Conservation (phyloP, 2,113 vertebrate species). For the Burhinus oedicnemus region DNA sequence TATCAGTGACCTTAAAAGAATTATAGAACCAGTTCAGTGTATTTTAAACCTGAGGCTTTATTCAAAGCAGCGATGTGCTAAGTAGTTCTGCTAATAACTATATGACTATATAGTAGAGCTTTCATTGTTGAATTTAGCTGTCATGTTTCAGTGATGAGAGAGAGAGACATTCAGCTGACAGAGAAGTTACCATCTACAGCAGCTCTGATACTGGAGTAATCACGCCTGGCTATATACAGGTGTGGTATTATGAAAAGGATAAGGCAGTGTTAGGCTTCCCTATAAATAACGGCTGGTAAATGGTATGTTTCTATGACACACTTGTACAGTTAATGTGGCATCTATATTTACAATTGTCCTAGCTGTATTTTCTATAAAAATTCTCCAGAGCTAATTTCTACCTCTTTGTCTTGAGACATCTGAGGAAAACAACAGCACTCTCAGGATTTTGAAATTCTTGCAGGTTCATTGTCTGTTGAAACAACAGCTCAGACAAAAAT, state of each 20-base stretch:
- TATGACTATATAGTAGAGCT: neutral
- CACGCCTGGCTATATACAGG: neutral
- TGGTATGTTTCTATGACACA: neutral
- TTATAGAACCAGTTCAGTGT: neutral
- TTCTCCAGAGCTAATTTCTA: neutral
- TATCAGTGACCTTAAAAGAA: conserved; percentile 30
- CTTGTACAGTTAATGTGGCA: neutral
- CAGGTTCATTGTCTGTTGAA: neutral
- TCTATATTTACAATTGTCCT: neutral
- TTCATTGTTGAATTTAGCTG: neutral
- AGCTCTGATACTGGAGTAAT: neutral
- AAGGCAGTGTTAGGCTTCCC: neutral
- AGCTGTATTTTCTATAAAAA: neutral
- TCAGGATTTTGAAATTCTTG: neutral
- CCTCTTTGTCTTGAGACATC: neutral
- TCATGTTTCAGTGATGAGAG: neutral
- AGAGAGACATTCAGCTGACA: neutral
- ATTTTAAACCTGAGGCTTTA: conserved; percentile 10
- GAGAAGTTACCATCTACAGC: neutral
- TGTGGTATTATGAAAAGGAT: neutral
- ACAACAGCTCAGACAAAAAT: neutral
- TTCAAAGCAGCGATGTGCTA: neutral
- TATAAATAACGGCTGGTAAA: neutral
- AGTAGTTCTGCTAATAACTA: neutral
- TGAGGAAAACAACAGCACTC: neutral